Evolutionary conservation across 2,797 vertebrate species (phyloP), one percentile per base, ranked within the genome.

Genomic region (Xyrichtys novacula): DNA sequence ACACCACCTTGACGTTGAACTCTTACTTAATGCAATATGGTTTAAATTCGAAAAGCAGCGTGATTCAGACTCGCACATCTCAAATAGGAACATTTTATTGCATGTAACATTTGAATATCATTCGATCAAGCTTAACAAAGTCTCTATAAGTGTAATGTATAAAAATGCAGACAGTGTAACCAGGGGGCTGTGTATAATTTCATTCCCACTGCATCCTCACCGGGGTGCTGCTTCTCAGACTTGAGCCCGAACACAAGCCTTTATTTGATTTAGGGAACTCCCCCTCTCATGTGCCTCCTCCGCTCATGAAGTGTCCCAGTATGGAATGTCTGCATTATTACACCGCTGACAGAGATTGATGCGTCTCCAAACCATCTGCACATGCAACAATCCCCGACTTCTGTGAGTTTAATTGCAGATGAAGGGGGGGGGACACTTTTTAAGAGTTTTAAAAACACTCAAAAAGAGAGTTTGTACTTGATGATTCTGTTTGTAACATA

Each of bases 281-380:
- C 78, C 90, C 69, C 81, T 75, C 84, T 72, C 81, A 80, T 79
- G 65, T 71, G 73, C 88, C 84, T 87, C 78, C 71, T 86, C 72
- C 73, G 70, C 81, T 89, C 90, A 87, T 88, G 78, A 89, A 91
- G 85, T 84, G 85, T 88, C 91, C 85, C 87, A 89, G 84, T 90
- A 92, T 89, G 88, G 89, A 90, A 90, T 88, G 76, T 92, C 88
- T 90, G 82, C 86, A 92, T 93, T 93, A 93, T 89, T 88, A 78
- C 88, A 72, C 80, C 20, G 80, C 78, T 90, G 91, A 93, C 90
- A 91, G 84, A 90, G 90, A 93, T 91, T 89, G 85, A 91, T 90
- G 85, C 75, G 57, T 71, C 77, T 75, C 81, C 83, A 79, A 89
- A 89, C 89, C 88, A 88, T 87, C 86, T 91, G 88, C 88, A 89